Conservation (phyloP, 2,113 vertebrate species). For the Acrocephalus kingi region DNA sequence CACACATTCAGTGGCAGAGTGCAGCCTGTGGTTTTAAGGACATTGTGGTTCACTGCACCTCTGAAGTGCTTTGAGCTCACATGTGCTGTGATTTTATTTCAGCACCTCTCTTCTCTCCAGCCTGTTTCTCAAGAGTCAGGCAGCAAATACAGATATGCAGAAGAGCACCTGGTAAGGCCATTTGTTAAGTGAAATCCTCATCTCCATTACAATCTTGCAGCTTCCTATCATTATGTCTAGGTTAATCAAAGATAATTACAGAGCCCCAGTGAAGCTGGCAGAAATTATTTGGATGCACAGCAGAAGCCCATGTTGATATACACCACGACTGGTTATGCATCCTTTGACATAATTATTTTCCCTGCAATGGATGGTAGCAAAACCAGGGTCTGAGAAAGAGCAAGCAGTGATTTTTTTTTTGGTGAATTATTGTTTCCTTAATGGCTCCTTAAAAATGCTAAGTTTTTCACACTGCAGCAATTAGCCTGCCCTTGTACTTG, state of each 20-base stretch:
- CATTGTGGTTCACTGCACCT: conserved; percentile 18
- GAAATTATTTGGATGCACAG: not conserved
- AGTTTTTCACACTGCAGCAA: not conserved
- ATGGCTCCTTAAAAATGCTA: not conserved
- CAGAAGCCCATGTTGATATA: not conserved
- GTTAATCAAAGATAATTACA: conserved; percentile 35
- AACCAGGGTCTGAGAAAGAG: not conserved
- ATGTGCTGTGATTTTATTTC: conserved; percentile 12
- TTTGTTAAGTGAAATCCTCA: conserved; percentile 22
- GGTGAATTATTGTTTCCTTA: not conserved
- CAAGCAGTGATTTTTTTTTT: not conserved
- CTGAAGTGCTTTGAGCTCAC: conserved; percentile 9
- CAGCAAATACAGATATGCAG: not conserved
- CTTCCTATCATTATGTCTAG: not conserved
- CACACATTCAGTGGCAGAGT: not conserved
- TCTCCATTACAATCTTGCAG: not conserved
- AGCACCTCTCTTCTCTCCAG: not conserved
- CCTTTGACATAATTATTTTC: not conserved
- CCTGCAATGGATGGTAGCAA: not conserved
- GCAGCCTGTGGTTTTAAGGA: conserved; percentile 21
- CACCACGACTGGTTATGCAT: not conserved
- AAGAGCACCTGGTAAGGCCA: not conserved
- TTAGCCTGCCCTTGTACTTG: not conserved
- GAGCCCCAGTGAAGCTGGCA: not conserved
- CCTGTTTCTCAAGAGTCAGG: not conserved